Percentiles rank a stretch among this genome's conserved stretches.
These are phyloP conservation scores for Hirundo rustica DNA, from an alignment of 2,797 vertebrate genomes.

Conservation along the genomic window DNA sequence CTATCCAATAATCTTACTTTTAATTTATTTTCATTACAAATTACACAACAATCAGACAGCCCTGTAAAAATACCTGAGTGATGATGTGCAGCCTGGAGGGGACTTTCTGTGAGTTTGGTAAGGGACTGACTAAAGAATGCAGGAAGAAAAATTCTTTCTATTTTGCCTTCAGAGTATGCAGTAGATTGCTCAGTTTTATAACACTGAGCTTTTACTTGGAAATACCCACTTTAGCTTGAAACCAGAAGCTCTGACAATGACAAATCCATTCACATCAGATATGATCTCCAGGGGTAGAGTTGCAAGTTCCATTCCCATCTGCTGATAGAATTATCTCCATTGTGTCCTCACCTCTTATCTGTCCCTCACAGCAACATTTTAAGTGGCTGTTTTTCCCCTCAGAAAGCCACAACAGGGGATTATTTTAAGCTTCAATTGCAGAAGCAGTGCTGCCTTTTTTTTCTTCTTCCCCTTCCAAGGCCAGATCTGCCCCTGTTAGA, in stretches of 20 bases:
- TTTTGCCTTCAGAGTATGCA: background rate
- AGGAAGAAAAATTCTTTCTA: background rate
- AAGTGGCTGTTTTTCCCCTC: background rate
- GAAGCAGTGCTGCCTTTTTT: background rate
- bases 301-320: conserved; percentile 4
- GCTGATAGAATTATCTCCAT: conserved; percentile 29
- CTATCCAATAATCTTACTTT: background rate
- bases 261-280: conserved; percentile 23
- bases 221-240: conserved; percentile 13
- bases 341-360: conserved; percentile 12
- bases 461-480: background rate
- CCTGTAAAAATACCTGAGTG: background rate
- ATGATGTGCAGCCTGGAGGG: background rate
- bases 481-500: background rate
- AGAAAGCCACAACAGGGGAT: background rate
- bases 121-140: background rate
- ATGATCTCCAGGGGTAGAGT: background rate
- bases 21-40: background rate
- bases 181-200: background rate
- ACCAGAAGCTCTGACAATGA: conserved; percentile 18
- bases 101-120: background rate
- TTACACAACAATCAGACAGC: background rate
- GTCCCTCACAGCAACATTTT: background rate
- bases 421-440: conserved; percentile 33
- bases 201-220: background rate